A percentile compares a stretch with the other conserved stretches of the same genome.
Conservation (phyloP, 2,113 vertebrate genomes). For the Ophthalmolycus amberensis region DNA sequence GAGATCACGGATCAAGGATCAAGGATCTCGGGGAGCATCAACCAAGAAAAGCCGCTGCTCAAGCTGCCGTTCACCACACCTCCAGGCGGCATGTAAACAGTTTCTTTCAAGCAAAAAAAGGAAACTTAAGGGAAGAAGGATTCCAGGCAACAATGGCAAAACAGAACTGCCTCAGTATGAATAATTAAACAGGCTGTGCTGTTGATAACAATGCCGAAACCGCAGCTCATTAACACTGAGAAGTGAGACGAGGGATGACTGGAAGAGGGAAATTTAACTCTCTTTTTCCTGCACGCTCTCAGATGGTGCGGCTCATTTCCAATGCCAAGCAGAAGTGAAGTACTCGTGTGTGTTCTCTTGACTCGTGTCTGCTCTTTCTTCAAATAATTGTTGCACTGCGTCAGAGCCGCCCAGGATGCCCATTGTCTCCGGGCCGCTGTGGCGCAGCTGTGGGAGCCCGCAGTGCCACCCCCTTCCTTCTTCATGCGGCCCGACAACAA, state of each 20-base stretch:
- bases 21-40: constrained; percentile 1
- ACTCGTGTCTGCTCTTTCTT: constrained; percentile 32
- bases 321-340: constrained; percentile 60
- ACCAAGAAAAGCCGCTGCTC: constrained; percentile 12
- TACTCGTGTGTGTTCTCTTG: constrained; percentile 21
- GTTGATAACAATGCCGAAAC: constrained; percentile 59
- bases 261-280: constrained; percentile 33
- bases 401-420: constrained; percentile 52
- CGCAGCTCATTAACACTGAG: constrained; percentile 65
- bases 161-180: constrained; percentile 53
- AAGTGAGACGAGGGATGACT: constrained; percentile 56
- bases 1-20: constrained; percentile 28
- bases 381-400: constrained; percentile 55
- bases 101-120: constrained; percentile 9
- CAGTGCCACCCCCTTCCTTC: not conserved
- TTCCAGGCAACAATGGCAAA: constrained; percentile 49
- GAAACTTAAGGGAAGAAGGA: not conserved
- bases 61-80: constrained; percentile 32
- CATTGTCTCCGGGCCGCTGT: constrained; percentile 55
- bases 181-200: constrained; percentile 69
- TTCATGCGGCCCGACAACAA: constrained; percentile 42
- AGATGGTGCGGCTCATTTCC: constrained; percentile 33
- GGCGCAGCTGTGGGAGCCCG: constrained; percentile 51
- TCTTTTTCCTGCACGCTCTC: constrained; percentile 2
- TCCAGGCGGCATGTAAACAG: constrained; percentile 44